Evolutionary conservation across 2,797 vertebrate genomes (phyloP), one percentile per base, ranked within the genome.

Genomic region (Tapirus indicus): DNA sequence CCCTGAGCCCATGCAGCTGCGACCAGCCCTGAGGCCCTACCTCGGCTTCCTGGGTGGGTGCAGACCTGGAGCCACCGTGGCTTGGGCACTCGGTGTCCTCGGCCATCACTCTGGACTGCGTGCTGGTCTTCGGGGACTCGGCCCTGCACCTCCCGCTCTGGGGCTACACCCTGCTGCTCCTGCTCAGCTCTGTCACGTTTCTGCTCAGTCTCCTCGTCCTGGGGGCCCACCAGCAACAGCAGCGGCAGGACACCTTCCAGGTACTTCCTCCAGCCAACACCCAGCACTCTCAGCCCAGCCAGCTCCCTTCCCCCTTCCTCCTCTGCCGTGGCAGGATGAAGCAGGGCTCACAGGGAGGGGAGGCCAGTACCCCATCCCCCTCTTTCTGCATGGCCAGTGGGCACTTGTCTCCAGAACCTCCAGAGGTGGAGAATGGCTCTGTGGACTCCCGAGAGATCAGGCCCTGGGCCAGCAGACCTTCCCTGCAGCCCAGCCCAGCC

Each of bases 151-250:
- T 99, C 93, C 99, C 99, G 0, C 66, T 95, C 8, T 99, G 99
- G 99, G 99, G 99, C 98, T 99, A 99, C 90, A 79, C 98, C 44
- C 97, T 99, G 94, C 98, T 99, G 78, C 82, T 99, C 64, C 98
- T 99, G 47, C 97, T 99, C 96, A 99, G 99, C 96, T 98, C 98
- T 92, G 66, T 98, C 64, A 98, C 98, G 8, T 99, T 98, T 79
- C 87, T 99, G 84, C 72, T 99, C 98, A 99, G 99, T 97, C 93
- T 99, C n/a, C 52, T 98, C 1, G 98, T 99, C 97, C 99, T 99
- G 93, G 99, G 99, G 98, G 97, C 98, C 1, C 99, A 99, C 0
- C 99, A 99, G 97, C 99, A 99, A 62, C 99, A 99, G 94, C 98
- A 4, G 12, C 98, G 97, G 95, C 98, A 95, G 8, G 99, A 99